Percentiles rank a stretch among this genome's conserved stretches.
These are phyloP conservation scores for fruit fly (Drosophila melanogaster) DNA, from an alignment of 1,140 invertebrate genomes.

Conservation along the genomic window Release_6_plus_ISO1_MT NT_033777.3:15826501-15827000, in stretches of 20 bases:
- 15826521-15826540: not conserved
- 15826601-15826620: conserved; percentile 2
- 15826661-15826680: conserved; percentile 34
- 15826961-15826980: conserved; percentile 38
- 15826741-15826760: conserved; percentile 42
- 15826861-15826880: conserved; percentile 18
- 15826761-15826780: conserved; percentile 26
- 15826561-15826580: conserved; percentile 36
- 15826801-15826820: not conserved
- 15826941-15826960: conserved; percentile 60
- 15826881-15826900: conserved; percentile 16
- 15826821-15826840: conserved; percentile 43
- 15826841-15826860: conserved; percentile 10
- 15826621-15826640: conserved; percentile 16
- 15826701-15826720: conserved; percentile 29
- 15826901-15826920: conserved; percentile 49
- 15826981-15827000: conserved; percentile 49
- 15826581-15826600: conserved; percentile 25
- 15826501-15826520: conserved; percentile 18
- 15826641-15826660: conserved; percentile 36
- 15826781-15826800: conserved; percentile 14
- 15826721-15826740: conserved; percentile 45
- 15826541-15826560: conserved; percentile 27
- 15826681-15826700: conserved; percentile 13
- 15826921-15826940: conserved; percentile 47